A percentile compares a stretch with the other conserved stretches of the same genome.
phyloP scores from a whole-genome alignment of 2,797 vertebrate species.

The Acanthopagrus latus region DNA sequence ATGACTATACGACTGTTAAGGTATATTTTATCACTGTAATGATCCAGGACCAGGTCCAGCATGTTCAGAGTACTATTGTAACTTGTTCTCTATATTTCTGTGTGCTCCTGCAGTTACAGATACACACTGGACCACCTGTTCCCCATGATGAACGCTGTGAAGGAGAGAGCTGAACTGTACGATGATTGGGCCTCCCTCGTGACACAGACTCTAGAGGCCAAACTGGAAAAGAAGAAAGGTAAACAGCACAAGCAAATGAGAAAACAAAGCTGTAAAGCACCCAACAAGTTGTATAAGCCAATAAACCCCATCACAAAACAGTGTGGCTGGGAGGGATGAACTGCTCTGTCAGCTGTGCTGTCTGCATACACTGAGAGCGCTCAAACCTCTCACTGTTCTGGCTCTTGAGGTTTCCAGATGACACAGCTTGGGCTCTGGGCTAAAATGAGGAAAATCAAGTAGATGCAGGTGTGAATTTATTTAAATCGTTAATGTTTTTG shows the following conservation, averaged over 20 bases:
- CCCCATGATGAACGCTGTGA: conserved; percentile 93
- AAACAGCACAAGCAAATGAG: conserved; percentile 38
- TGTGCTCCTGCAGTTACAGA: conserved; percentile 86
- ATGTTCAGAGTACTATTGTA: no score
- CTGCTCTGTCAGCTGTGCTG: neutral
- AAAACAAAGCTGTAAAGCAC: conserved; percentile 3
- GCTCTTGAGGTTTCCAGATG: neutral
- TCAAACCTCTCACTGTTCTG: neutral
- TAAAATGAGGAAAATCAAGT: neutral
- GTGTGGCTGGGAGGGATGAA: neutral
- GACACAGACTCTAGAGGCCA: conserved; percentile 91
- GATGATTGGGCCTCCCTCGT: conserved; percentile 93
- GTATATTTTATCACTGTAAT: neutral
- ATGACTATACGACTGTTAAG: neutral
- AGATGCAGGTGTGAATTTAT: neutral
- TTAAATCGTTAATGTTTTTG: neutral
- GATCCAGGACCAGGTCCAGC: no score
- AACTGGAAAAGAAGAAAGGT: conserved; percentile 94
- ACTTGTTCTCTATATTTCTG: neutral
- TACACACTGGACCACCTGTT: conserved; percentile 94
- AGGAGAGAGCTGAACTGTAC: conserved; percentile 90
- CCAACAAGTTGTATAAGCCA: neutral
- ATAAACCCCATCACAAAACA: neutral
- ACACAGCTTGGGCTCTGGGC: no score
- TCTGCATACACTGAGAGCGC: neutral